A percentile compares a stretch with the other conserved stretches of the same genome.
Conservation (phyloP, 2,113 vertebrate species). For the Myxocyprinus asiaticus region DNA sequence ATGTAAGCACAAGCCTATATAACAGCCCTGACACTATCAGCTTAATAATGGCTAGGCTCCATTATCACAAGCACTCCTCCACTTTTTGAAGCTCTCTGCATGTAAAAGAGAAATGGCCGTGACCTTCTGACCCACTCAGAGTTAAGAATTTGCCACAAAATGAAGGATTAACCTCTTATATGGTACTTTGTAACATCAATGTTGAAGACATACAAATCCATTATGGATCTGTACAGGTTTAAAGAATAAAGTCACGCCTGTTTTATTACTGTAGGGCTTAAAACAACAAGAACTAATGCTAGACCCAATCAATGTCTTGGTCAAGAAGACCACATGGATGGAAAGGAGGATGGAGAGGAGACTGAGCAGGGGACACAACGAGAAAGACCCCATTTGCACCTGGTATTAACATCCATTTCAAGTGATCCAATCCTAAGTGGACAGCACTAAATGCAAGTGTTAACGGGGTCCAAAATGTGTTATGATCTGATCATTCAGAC, state of each 20-base stretch:
- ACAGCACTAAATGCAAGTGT: too few relatives aligned
- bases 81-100: conserved; percentile 13
- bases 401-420: too few relatives aligned
- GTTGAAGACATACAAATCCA: conserved; percentile 15
- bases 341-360: too few relatives aligned
- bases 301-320: conserved; percentile 4
- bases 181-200: conserved; percentile 13
- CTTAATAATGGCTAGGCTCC: conserved; percentile 38
- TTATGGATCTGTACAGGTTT: background rate
- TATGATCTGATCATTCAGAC: too few relatives aligned
- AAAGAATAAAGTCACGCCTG: background rate
- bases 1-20: conserved; percentile 12
- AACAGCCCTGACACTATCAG: conserved; percentile 33
- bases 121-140: conserved; percentile 43
- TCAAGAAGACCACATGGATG: background rate
- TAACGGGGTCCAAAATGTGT: too few relatives aligned
- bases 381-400: too few relatives aligned
- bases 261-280: background rate
- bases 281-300: background rate
- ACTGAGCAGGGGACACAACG: too few relatives aligned
- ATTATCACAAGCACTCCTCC: conserved; percentile 33
- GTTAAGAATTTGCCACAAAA: conserved; percentile 17
- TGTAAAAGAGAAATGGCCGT: conserved; percentile 46
- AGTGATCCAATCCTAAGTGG: too few relatives aligned
- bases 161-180: conserved; percentile 36